Evolutionary conservation across 2,113 vertebrate genomes (phyloP), one percentile per base, ranked within the genome.

Genomic region (Melanerpes aurifrons): DNA sequence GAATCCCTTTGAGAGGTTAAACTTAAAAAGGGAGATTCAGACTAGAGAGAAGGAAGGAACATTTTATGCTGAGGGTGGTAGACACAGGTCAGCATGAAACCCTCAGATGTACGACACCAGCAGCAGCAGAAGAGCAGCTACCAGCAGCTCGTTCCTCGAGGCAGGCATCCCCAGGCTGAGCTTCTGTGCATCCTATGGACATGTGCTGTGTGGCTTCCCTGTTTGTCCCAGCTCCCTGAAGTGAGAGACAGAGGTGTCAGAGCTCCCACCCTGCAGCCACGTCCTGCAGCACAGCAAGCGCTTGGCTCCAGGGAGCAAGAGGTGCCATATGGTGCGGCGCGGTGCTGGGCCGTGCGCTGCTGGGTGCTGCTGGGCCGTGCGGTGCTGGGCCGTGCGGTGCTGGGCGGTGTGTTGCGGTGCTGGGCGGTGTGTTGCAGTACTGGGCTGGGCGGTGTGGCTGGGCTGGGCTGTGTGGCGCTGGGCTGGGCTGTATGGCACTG

Each of bases 181-280:
- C 57, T 6, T 7, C 81, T 7, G 6, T 6, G 59, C 35, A 0
- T n/a, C 37, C 50, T 11, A 1, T 1, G 12, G 47, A 15, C 6
- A 2, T 2, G 35, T 76, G 50, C 94, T 14, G 22, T 20, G 3
- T 2, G 62, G 43, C 54, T 26, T 32, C 13, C 4, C 50, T 10
- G 71, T 13, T 40, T 17, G 21, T 25, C 40, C 74, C n/a, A 5
- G 57, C 90, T 90, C 6, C 1, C 32, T 13, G 50, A 57, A 53
- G 61, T 29, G 92, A 31, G 19, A 87, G 87, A 82, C 88, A 63
- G 82, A 35, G 14, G 3, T 79, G 84, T 25, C 77, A 10, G 37
- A n/a, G 10, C 82, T 77, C 54, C 72, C 85, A 20, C 32, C 17
- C n/a, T 32, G 10, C 68, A 59, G 74, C 74, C 9, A 2, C 8